Evolutionary conservation across 2,113 vertebrate species (phyloP), one percentile per base, ranked within the genome.

Genomic region (Oreocharis arfaki): DNA sequence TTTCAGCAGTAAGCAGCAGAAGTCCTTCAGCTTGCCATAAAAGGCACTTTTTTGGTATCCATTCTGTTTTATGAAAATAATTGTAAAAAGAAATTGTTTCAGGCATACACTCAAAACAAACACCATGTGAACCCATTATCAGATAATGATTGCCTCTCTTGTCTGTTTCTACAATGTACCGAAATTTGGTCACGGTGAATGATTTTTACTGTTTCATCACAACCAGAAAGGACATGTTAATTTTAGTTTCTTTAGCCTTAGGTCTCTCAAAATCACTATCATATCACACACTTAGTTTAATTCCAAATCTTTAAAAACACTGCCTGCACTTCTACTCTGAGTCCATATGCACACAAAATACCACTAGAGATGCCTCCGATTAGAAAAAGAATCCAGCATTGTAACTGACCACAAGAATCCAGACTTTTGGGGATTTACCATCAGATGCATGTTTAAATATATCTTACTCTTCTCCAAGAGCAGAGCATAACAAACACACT

Each of bases 211-310:
- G 24, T 68, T 87, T 90, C 50, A 93, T 83, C n/a, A 87, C 49
- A 63, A 95, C 32, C 77, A 96, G 86, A 90, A 94, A 89, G 53
- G 33, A 52, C 49, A 71, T 30, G 32, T 84, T 89, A 77, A 87
- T 89, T 95, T 80, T 84, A 80, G n/a, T 39, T 79, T 93, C 80
- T 88, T 90, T 81, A 95, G 42, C 74, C 73, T 44, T 80, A 86
- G 79, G 85, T 84, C 84, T 92, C 33, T 84, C 59, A 89, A 89
- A 95, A 75, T 49, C 52, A 87, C 9, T 50, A 24, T 39, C 41
- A 23, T 60, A 82, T 73, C 57, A n/a, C 52, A 82, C 19, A 79
- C 16, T 41, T 73, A 77, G 18, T 86, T 96, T 90, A 96, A 95
- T 86, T 87, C 53, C 56, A 81, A 18, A 91, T 21, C 33, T 90